Percentiles rank a stretch among this genome's conserved stretches.
Conservation (phyloP, 1,140 invertebrate genomes). For the Bombus picipes region DNA sequence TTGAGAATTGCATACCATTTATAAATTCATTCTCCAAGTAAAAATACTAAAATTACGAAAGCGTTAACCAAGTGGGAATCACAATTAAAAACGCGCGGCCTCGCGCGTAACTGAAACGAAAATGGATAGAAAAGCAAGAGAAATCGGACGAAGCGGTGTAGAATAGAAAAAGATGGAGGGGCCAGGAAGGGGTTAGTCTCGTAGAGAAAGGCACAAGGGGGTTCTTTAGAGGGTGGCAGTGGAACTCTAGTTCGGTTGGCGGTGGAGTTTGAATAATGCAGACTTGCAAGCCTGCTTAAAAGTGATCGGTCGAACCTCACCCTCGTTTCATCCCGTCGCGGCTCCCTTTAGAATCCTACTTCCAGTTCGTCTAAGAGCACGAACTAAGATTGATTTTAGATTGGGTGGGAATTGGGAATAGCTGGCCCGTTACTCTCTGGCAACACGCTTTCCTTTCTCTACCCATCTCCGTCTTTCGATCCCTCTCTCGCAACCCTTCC, state of each 20-base stretch:
- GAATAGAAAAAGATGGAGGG: not conserved
- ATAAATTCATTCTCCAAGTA: not conserved
- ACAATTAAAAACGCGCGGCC: not conserved
- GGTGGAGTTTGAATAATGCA: conserved; percentile 81
- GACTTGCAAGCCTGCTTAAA: conserved; percentile 79
- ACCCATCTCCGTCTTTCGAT: conserved; percentile 8
- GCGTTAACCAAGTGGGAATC: not conserved
- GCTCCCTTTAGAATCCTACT: conserved; percentile 60
- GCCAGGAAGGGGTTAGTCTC: conserved; percentile 18
- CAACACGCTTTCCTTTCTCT: conserved; percentile 10
- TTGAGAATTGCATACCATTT: not conserved
- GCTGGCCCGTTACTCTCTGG: conserved; percentile 64
- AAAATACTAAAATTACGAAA: not conserved
- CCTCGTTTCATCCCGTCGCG: conserved; percentile 32
- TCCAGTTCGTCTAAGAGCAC: conserved; percentile 70
- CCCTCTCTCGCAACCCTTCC: conserved; percentile 18
- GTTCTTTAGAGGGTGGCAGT: conserved; percentile 49
- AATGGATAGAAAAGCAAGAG: conserved; percentile 36
- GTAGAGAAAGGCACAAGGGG: conserved; percentile 54
- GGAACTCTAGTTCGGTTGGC: conserved; percentile 50
- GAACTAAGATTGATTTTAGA: conserved; percentile 82
- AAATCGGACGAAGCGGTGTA: not conserved
- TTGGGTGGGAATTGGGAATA: conserved; percentile 80
- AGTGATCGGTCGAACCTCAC: conserved; percentile 74
- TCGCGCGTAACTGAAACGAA: conserved; percentile 39